phyloP scores from a whole-genome alignment of 2,888 invertebrate genomes.

The Mamestra brassicae region DNA sequence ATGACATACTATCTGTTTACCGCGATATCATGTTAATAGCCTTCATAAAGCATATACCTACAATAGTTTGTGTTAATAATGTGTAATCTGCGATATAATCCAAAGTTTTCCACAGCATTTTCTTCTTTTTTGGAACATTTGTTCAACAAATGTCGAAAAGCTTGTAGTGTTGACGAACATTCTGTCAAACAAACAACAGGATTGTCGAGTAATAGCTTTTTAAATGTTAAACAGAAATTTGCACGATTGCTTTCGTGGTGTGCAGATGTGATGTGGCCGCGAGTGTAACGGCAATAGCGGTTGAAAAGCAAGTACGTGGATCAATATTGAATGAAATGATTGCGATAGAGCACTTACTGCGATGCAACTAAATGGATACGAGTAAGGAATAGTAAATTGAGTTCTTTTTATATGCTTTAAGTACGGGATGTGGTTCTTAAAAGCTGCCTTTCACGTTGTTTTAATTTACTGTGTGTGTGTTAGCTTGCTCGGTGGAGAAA shows the following conservation, averaged over 20 bases:
- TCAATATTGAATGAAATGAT: conserved; percentile 55
- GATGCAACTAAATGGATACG: conserved; percentile 33
- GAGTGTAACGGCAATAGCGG: conserved; percentile 14
- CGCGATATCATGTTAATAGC: conserved; percentile 23
- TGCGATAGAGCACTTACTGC: conserved; percentile 44
- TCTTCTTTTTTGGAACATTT: background rate
- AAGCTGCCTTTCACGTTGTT: background rate
- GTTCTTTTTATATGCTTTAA: conserved; percentile 5
- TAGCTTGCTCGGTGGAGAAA: background rate
- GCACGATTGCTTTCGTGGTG: conserved; percentile 1
- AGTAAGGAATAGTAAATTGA: conserved; percentile 13
- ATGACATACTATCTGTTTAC: conserved; percentile 44
- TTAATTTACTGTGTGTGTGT: background rate
- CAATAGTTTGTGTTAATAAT: conserved; percentile 6
- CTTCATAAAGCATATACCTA: conserved; percentile 18
- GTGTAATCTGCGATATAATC: conserved; percentile 4
- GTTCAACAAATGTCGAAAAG: background rate
- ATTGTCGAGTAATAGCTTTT: conserved; percentile 8
- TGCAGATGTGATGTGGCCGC: conserved; percentile 15
- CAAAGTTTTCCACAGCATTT: conserved; percentile 14
- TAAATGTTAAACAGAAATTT: conserved; percentile 5
- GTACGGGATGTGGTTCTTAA: background rate
- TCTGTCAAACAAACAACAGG: background rate
- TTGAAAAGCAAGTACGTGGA: conserved; percentile 29
- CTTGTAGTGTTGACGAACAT: background rate